Percentiles rank a stretch among this genome's conserved stretches.
Conservation (phyloP, 2,888 invertebrate genomes). For the Apomyelois bistriatella region DNA sequence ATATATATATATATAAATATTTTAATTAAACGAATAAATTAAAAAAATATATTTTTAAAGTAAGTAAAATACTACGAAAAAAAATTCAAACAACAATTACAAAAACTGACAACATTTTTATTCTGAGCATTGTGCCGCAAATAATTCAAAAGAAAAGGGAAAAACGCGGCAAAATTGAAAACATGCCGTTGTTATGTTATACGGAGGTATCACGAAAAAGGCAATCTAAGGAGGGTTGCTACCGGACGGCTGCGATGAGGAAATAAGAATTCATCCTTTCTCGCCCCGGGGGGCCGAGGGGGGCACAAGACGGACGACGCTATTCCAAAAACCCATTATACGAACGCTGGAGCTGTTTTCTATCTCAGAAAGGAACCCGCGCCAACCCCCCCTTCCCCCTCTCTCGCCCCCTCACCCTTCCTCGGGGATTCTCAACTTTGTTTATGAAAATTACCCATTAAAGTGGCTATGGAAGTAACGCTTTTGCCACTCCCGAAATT, state of each 20-base stretch:
- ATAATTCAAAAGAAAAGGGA: constrained; percentile 32
- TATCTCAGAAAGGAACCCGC: constrained; percentile 74
- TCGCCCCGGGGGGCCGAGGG: constrained; percentile 55
- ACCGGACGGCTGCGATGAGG: constrained; percentile 78
- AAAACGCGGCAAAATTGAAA: constrained; percentile 73
- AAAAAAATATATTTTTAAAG: no score
- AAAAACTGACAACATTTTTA: background rate
- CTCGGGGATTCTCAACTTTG: constrained; percentile 74
- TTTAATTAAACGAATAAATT: no score
- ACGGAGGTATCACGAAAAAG: constrained; percentile 72
- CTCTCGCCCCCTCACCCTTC: constrained; percentile 43
- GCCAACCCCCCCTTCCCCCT: constrained; percentile 39
- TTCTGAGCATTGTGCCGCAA: constrained; percentile 3
- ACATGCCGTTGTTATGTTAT: constrained; percentile 78
- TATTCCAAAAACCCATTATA: constrained; percentile 86
- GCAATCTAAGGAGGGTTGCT: constrained; percentile 77
- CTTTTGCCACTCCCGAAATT: constrained; percentile 76
- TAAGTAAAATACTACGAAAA: no score
- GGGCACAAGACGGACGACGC: constrained; percentile 83
- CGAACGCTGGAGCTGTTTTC: constrained; percentile 83
- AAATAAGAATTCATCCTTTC: constrained; percentile 81
- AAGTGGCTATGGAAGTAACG: constrained; percentile 79
- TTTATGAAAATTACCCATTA: constrained; percentile 80
- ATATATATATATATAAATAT: no score
- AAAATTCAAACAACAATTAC: no score